These are phyloP conservation scores for Aricia artaxerxes DNA, from an alignment of 2,888 invertebrate genomes.

Conservation along the genomic window DNA sequence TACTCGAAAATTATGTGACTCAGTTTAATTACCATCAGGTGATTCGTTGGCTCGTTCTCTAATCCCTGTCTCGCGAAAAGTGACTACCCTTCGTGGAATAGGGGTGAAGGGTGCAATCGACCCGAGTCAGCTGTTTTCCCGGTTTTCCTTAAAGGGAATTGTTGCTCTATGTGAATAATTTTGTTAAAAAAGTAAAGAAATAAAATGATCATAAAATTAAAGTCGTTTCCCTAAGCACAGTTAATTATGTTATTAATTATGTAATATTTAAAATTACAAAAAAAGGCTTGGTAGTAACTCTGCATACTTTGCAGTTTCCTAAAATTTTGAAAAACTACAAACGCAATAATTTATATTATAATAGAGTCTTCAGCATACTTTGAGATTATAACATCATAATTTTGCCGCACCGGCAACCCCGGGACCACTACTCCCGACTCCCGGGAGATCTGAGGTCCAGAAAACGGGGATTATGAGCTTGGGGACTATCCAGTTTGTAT, in stretches of 20 bases:
- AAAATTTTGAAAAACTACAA: too few relatives aligned
- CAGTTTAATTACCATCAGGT: neutral
- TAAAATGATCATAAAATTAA: too few relatives aligned
- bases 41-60: neutral
- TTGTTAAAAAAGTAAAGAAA: too few relatives aligned
- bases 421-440: neutral
- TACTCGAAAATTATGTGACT: neutral
- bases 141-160: neutral
- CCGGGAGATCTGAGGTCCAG: neutral
- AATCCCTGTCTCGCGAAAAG: neutral
- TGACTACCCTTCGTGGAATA: neutral
- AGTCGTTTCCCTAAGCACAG: too few relatives aligned
- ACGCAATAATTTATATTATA: too few relatives aligned
- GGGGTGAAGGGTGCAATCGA: constrained; percentile 6
- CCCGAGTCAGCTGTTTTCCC: neutral
- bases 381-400: neutral
- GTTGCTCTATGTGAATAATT: neutral
- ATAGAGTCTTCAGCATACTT: neutral
- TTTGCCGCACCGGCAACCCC: neutral
- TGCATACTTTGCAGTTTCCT: too few relatives aligned
- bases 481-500: neutral
- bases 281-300: too few relatives aligned
- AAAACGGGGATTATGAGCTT: neutral
- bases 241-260: too few relatives aligned
- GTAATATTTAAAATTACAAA: too few relatives aligned